These are phyloP conservation scores for Incurvaria masculella DNA, from an alignment of 2,888 invertebrate genomes.

Conservation along the genomic window DNA sequence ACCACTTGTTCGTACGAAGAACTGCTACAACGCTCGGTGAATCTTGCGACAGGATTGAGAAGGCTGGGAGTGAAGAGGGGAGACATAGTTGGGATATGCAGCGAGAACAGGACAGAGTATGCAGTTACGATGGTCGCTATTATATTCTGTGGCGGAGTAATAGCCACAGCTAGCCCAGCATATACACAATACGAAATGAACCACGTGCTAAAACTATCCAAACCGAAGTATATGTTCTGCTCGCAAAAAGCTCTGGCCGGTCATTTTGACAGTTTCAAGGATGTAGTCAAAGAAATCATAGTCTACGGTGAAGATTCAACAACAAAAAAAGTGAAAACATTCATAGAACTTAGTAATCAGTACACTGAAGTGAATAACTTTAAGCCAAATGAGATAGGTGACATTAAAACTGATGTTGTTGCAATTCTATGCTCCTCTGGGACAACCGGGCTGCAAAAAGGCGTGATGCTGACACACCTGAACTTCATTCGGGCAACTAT, in stretches of 20 bases:
- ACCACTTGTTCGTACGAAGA: background rate
- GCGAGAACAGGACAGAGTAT: background rate
- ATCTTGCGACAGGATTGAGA: background rate
- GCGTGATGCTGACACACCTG: constrained; percentile 50
- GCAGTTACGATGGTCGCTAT: background rate
- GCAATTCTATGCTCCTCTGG: constrained; percentile 56
- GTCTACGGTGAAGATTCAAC: background rate
- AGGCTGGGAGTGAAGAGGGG: background rate
- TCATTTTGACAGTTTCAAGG: background rate
- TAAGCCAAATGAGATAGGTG: too few species aligned
- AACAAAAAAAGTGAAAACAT: background rate
- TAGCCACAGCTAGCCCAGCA: background rate
- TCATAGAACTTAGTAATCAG: too few species aligned
- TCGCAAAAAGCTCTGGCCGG: background rate
- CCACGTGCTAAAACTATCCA: background rate
- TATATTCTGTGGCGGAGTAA: background rate
- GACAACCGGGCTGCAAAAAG: constrained; percentile 59
- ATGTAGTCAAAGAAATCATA: background rate
- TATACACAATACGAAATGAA: background rate
- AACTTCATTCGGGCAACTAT: constrained; percentile 21
- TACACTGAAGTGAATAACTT: too few species aligned
- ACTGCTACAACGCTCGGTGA: background rate
- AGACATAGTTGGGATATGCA: background rate
- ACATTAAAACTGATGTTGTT: background rate
- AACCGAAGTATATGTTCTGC: background rate